Percentiles rank a stretch among this genome's conserved stretches.
phyloP scores from a whole-genome alignment of 2,797 vertebrate genomes.

The Siniperca undulata region DNA sequence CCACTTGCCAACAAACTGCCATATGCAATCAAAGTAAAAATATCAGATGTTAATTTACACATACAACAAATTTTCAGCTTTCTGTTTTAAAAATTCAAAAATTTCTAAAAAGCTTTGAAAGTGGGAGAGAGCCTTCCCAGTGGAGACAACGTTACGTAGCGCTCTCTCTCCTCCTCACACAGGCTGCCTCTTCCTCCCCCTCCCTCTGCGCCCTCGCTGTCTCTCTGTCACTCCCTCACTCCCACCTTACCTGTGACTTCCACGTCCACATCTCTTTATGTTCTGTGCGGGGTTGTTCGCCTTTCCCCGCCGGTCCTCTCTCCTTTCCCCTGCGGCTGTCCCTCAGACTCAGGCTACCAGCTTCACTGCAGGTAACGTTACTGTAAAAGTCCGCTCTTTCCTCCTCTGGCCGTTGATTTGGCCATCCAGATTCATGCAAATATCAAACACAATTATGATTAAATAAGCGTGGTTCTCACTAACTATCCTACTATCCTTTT shows the following conservation, averaged over 20 bases:
- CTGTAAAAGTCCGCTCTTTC: too few species aligned
- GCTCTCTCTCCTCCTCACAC: too few species aligned
- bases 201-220: too few species aligned
- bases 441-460: background rate
- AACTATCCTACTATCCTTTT: too few species aligned
- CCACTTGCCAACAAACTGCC: background rate
- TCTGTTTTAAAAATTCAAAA: too few species aligned
- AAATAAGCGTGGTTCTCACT: too few species aligned
- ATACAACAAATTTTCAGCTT: background rate
- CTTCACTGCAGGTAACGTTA: too few species aligned
- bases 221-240: too few species aligned
- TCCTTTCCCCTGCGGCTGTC: background rate
- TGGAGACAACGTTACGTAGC: too few species aligned
- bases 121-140: background rate
- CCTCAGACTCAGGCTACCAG: too few species aligned
- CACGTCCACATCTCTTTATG: background rate
- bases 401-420: background rate
- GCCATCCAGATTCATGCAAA: background rate
- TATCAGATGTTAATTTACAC: background rate
- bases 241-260: background rate
- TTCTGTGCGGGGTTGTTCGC: background rate
- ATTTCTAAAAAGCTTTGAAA: too few species aligned
- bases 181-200: too few species aligned
- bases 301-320: background rate
- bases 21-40: background rate